Base-by-base conservation (phyloP, 2,797 vertebrate genomes). In the Poecile montanus region DNA sequence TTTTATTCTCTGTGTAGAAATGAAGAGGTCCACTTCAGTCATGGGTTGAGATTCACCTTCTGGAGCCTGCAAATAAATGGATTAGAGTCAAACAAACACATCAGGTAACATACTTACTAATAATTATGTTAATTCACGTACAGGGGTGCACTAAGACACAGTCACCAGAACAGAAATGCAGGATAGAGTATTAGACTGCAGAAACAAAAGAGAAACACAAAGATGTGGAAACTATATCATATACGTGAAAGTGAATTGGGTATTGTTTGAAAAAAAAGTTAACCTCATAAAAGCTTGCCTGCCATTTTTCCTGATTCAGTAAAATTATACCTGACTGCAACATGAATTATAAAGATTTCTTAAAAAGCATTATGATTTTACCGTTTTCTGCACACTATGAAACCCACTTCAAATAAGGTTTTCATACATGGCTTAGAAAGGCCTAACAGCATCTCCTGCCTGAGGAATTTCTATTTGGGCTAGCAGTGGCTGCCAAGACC, bases 1-100 rank as follows among this genome's bases (percentile, higher is more conserved):
- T 98, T 99, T 99, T 97, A 99, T 99, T 97, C 99, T 99, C 97
- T 99, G 99, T 3, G 99, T 99, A 73, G 99, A 99, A 97, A 99
- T 99, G 96, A 99, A 99, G 89, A 99, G 98, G 93, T 99, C 99
- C 60, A 99, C 99, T 96, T 99, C 99, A 4, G 98, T 99, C 81
- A 98, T 98, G 36, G 98, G 98, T 5, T 98, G 97, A 91, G 97
- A 98, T 95, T 99, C 99, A 3, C 98, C 97, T 97, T 99, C 99
- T 17, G 98, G 98, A 80, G 98, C 98, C 99, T 99, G 96, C 40
- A 96, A 95, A 88, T 88, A n/a, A 89, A 47, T 30, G 19, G 17
- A 86, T 51, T 73, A 63, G 38, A 75, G 67, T 90, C 80, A 96
- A 89, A 74, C 11, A 36, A 10, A 58, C 29, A 30, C 38, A 60